phyloP scores from a whole-genome alignment of 2,113 vertebrate species.

The Balaeniceps rex region DNA sequence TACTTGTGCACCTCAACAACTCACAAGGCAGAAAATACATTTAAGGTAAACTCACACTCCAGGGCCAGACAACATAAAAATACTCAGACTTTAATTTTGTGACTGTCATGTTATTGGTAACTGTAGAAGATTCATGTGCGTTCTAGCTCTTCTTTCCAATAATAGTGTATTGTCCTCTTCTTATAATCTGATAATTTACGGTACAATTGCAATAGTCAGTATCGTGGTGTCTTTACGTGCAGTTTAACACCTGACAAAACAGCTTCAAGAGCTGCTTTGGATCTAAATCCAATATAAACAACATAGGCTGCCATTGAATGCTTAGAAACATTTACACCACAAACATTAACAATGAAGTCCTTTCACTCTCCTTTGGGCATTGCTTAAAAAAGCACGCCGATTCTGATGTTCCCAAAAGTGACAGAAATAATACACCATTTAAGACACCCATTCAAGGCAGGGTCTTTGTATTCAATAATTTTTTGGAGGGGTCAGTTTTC shows the following conservation, averaged over 20 bases:
- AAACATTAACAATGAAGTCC: slow-evolving; percentile 35
- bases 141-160: neutral
- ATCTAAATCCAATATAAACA: slow-evolving; percentile 49
- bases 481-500: neutral
- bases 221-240: neutral
- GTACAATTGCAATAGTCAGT: neutral
- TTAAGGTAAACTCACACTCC: neutral
- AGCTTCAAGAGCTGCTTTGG: slow-evolving; percentile 36
- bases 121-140: neutral
- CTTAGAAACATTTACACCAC: slow-evolving; percentile 19
- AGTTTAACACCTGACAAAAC: slow-evolving; percentile 59
- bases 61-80: neutral
- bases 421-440: neutral
- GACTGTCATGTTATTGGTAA: neutral
- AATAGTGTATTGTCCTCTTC: neutral
- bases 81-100: neutral
- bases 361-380: slow-evolving; percentile 3
- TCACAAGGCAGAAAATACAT: neutral
- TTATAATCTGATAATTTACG: neutral
- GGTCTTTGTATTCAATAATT: neutral
- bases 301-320: neutral
- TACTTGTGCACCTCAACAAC: neutral
- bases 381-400: neutral
- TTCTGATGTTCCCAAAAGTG: neutral
- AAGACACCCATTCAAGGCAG: neutral